Percentiles rank a stretch among this genome's conserved stretches.
Conservation (phyloP, 53 echinoderm and acorn worm genomes). For the Echinometra lucunter region DNA sequence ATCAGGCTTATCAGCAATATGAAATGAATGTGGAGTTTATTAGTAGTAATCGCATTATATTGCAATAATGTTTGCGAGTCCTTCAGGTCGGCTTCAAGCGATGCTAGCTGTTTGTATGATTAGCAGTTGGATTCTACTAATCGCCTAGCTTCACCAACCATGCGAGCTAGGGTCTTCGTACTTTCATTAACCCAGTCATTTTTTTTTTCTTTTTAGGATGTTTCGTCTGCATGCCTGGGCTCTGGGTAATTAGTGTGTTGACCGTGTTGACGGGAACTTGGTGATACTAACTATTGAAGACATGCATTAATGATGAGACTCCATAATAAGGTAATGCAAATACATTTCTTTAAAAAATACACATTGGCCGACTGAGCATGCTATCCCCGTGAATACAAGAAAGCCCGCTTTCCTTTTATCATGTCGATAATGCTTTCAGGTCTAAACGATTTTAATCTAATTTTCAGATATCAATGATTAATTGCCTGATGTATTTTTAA, state of each 20-base stretch:
- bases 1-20: not conserved
- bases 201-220: not conserved
- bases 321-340: not conserved
- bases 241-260: not conserved
- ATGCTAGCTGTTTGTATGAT: constrained; percentile 13
- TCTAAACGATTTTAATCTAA: not conserved
- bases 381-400: not conserved
- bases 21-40: constrained; percentile 28
- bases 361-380: not conserved
- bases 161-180: not conserved
- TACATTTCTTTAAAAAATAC: not conserved
- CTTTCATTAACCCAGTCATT: not conserved
- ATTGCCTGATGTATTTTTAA: not conserved
- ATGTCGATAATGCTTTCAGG: not conserved
- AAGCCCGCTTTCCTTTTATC: not conserved
- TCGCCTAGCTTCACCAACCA: not conserved
- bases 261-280: not conserved
- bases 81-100: not conserved
- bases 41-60: constrained; percentile 38
- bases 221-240: not conserved
- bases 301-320: constrained; percentile 8
- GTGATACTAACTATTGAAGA: not conserved
- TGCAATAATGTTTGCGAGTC: constrained; percentile 35
- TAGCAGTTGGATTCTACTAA: not conserved
- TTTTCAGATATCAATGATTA: not conserved